Evolutionary conservation across 2,888 invertebrate genomes (phyloP).

Genomic region (Amblyteles armatorius): DNA sequence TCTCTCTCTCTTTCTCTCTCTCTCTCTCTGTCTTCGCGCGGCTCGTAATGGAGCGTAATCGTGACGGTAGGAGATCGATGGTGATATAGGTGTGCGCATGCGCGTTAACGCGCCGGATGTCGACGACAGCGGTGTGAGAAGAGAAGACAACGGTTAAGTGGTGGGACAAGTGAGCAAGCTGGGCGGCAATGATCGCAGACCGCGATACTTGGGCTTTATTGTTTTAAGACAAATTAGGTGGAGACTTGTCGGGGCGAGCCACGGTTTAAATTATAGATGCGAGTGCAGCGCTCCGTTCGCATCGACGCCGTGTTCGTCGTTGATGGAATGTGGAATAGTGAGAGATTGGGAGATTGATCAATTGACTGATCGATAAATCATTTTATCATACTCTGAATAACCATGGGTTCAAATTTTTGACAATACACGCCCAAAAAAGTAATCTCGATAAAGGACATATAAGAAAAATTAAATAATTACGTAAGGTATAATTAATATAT

Average conservation of each 20-base stretch:
- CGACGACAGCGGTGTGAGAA: constrained; percentile 53
- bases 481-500: background rate
- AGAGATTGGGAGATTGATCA: too few relatives aligned
- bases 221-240: background rate
- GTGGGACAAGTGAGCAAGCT: background rate
- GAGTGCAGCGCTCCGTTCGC: constrained; percentile 27
- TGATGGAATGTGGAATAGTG: constrained; percentile 27
- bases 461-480: too few relatives aligned
- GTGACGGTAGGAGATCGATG: constrained; percentile 67
- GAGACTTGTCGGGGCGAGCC: background rate
- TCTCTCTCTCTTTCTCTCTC: background rate
- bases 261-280: background rate
- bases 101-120: constrained; percentile 48
- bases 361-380: too few relatives aligned
- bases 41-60: constrained; percentile 61
- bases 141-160: constrained; percentile 23
- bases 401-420: too few relatives aligned
- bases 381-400: background rate
- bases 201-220: background rate
- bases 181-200: background rate
- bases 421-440: too few relatives aligned
- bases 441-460: too few relatives aligned
- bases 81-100: constrained; percentile 44
- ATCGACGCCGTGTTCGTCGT: constrained; percentile 34
- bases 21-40: constrained; percentile 11